A percentile compares a stretch with the other conserved stretches of the same genome.
phyloP scores from a whole-genome alignment of 2,888 invertebrate genomes.

The Tenthredo amoena region DNA sequence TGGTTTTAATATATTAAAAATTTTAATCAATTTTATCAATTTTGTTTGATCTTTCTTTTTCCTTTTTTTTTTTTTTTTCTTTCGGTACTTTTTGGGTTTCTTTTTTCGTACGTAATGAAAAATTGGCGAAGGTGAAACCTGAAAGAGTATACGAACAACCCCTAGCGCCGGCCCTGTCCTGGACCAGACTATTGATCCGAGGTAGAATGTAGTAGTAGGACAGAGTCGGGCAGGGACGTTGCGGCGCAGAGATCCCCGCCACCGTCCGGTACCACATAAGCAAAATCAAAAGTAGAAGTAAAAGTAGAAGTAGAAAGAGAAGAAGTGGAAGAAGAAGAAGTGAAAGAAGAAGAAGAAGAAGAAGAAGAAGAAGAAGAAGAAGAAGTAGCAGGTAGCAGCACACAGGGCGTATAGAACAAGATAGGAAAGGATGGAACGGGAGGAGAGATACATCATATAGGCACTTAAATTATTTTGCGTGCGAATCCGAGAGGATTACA shows the following conservation, averaged over 20 bases:
- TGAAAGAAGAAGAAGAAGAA: conserved; percentile 54
- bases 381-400: conserved; percentile 55
- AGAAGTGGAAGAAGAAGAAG: conserved; percentile 57
- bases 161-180: conserved; percentile 66
- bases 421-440: neutral
- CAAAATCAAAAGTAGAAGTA: conserved; percentile 55
- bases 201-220: conserved; percentile 55
- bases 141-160: neutral
- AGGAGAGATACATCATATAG: conserved; percentile 25
- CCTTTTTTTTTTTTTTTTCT: no score
- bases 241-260: conserved; percentile 42
- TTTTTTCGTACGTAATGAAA: neutral
- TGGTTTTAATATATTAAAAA: no score
- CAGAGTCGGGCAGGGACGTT: conserved; percentile 56
- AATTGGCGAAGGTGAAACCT: neutral
- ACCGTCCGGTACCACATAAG: conserved; percentile 39
- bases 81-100: no score
- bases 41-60: no score
- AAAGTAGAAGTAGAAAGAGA: conserved; percentile 54
- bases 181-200: conserved; percentile 75
- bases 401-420: neutral
- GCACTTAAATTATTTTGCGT: conserved; percentile 26
- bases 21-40: neutral
- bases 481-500: conserved; percentile 31
- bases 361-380: conserved; percentile 55